A percentile compares a stretch with the other conserved stretches of the same genome.
phyloP scores from a whole-genome alignment of 2,113 vertebrate genomes.

The Procavia capensis region DNA sequence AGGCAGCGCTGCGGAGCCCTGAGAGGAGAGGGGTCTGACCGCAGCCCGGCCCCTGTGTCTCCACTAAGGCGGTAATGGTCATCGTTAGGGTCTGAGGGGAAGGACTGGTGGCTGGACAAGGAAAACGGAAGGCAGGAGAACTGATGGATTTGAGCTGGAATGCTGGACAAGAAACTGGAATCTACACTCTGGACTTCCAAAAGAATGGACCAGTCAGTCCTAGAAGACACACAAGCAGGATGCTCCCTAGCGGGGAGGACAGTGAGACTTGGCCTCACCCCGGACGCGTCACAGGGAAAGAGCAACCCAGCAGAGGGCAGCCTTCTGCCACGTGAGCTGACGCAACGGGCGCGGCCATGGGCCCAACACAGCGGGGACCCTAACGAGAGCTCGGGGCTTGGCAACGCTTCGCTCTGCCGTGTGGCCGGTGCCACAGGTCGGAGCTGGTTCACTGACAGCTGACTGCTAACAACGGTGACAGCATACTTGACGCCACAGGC shows the following conservation, averaged over 20 bases:
- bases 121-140: too few relatives aligned
- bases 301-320: background rate
- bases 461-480: too few relatives aligned
- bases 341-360: too few relatives aligned
- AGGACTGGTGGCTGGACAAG: fast-evolving
- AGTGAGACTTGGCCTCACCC: fast-evolving
- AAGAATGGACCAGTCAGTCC: background rate
- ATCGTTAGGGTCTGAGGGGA: fast-evolving
- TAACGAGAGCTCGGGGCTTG: too few relatives aligned
- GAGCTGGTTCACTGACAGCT: too few relatives aligned
- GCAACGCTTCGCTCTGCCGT: too few relatives aligned
- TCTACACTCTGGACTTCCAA: background rate
- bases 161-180: background rate
- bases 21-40: conserved; percentile 11
- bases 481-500: too few relatives aligned
- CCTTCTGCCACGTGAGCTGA: too few relatives aligned
- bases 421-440: too few relatives aligned
- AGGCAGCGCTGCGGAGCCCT: conserved; percentile 57
- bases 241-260: too few relatives aligned
- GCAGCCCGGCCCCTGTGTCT: fast-evolving
- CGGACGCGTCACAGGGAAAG: background rate
- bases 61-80: background rate
- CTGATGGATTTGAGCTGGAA: too few relatives aligned
- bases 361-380: too few relatives aligned
- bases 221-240: background rate